Base-by-base conservation (phyloP, 2,113 vertebrate genomes). In the Microtus ochrogaster region DNA sequence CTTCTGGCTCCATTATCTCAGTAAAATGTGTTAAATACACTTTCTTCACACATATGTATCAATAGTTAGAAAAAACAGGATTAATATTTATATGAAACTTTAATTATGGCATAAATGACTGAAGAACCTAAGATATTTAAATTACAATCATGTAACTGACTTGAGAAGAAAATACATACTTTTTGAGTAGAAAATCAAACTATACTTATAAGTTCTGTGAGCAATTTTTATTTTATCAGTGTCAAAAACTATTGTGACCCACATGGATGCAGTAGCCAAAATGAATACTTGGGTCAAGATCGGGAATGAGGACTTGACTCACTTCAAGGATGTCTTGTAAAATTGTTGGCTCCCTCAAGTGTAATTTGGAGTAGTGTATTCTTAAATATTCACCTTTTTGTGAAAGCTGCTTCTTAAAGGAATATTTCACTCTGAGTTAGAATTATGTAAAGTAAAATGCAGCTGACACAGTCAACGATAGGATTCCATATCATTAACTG, bases 341-440 rank as follows among this genome's bases (percentile, higher is more conserved):
- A 90, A 95, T 49, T 94, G 90, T 41, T 73, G 78, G 72, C 86
- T 14, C 11, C 63, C 14, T 79, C 2, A 39, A 70, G 3, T 70
- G 5, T 22, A 39, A 1, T 82, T 68, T 79, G 94, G 47, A 72
- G 58, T 65, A 84, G 0, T 82, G 77, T 89, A 2, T 7, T 90
- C 10, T 78, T 95, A 96, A 55, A 97, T 97, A 9, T 22, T 92
- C 79, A 90, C 7, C 10, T 85, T 0, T 19, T 21, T 1, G 36
- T 12, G 28, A 95, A 70, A 95, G 8, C 74, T 12, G 26, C 55
- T 93, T 95, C 97, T 33, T 66, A 87, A 89, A 30, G 5, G 0
- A 22, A 77, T 96, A 30, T 4, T 96, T 96, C 81, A 90, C n/a
- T 66, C 3, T 96, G 74, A 61, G 49, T 65, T 93, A 88, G 91